A percentile compares a stretch with the other conserved stretches of the same genome.
Evolutionary conservation across 1,140 invertebrate species (phyloP).

Genomic region (Apis dorsata): DNA sequence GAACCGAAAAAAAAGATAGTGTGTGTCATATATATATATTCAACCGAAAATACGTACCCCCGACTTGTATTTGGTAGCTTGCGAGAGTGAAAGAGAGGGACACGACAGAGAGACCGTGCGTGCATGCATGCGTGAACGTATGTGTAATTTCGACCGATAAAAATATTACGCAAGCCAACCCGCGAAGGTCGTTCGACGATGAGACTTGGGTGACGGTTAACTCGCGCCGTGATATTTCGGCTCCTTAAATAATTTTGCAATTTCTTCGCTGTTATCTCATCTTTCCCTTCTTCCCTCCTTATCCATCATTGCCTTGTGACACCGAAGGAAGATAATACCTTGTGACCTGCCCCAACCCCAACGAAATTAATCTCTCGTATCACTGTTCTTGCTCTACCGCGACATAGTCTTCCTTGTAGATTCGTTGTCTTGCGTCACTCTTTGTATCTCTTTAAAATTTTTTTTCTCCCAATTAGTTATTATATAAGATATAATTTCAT

Average conservation of each 20-base stretch:
- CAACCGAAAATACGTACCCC: slow-evolving; percentile 43
- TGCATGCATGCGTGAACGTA: slow-evolving; percentile 9
- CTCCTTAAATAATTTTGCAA: slow-evolving; percentile 44
- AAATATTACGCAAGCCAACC: slow-evolving; percentile 76
- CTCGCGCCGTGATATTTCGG: slow-evolving; percentile 43
- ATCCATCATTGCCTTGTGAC: too few relatives aligned
- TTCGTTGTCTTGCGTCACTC: not conserved
- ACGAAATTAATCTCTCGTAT: slow-evolving; percentile 69
- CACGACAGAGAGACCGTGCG: not conserved
- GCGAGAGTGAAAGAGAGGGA: not conserved
- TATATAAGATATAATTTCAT: not conserved
- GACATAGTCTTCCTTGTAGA: not conserved
- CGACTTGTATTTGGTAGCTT: not conserved
- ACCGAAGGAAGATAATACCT: slow-evolving; percentile 47
- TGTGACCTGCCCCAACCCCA: slow-evolving; percentile 75
- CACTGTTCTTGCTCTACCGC: slow-evolving; percentile 35
- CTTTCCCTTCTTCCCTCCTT: not conserved
- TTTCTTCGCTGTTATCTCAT: slow-evolving; percentile 35
- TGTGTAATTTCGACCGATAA: slow-evolving; percentile 77
- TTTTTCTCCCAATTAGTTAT: not conserved
- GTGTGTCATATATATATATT: slow-evolving; percentile 16
- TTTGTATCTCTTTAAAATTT: not conserved
- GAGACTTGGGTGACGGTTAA: slow-evolving; percentile 15
- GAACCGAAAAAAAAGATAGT: not conserved
- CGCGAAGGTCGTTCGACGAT: slow-evolving; percentile 73